These are phyloP conservation scores for Amblyjoppa fuscipennis DNA, from an alignment of 2,888 invertebrate genomes.

Conservation along the genomic window DNA sequence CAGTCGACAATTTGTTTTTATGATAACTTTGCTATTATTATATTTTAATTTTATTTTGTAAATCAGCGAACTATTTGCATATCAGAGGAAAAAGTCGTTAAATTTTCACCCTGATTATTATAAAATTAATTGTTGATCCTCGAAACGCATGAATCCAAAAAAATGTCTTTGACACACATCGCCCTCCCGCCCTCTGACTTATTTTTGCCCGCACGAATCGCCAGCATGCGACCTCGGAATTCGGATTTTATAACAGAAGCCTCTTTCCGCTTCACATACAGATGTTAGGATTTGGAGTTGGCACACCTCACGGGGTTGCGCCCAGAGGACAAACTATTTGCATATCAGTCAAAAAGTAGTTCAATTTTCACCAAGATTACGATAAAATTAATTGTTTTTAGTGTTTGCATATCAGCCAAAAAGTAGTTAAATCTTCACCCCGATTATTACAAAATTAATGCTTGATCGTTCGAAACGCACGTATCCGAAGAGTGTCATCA, in stretches of 20 bases:
- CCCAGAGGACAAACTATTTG: background rate
- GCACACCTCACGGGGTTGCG: slow-evolving; percentile 20
- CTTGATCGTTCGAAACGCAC: background rate
- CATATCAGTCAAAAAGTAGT: too few relatives aligned
- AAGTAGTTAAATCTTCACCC: background rate
- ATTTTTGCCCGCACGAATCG: background rate
- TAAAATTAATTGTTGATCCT: background rate
- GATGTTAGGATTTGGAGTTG: slow-evolving; percentile 19
- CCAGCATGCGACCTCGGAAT: background rate
- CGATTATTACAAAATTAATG: background rate
- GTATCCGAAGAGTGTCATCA: background rate
- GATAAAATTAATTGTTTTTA: too few relatives aligned
- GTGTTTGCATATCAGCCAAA: background rate
- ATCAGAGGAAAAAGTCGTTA: background rate
- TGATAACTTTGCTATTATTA: too few relatives aligned
- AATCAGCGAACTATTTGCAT: background rate
- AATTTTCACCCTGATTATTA: background rate
- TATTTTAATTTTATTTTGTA: background rate
- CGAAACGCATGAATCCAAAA: background rate
- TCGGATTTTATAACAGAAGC: slow-evolving; percentile 22
- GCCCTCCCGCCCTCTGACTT: background rate
- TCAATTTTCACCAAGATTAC: too few relatives aligned
- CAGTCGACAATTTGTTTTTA: too few relatives aligned
- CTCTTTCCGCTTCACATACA: slow-evolving; percentile 3
- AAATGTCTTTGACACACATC: background rate